Conservation (phyloP, 2,797 vertebrate species). For the Lates japonicus region DNA sequence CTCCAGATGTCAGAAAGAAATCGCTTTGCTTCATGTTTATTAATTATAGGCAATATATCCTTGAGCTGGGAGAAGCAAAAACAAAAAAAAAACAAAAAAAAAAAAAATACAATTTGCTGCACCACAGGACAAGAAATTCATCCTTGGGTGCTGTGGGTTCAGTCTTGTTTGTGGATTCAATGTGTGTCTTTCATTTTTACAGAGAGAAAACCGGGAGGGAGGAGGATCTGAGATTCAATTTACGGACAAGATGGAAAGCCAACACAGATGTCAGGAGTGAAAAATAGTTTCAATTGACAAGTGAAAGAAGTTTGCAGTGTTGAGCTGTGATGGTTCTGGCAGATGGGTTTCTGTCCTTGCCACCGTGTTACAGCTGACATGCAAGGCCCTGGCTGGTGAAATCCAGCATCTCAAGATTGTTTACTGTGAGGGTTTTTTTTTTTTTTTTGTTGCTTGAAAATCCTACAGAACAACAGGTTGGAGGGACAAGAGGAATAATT, state of each 20-base stretch:
- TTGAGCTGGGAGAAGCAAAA: constrained; percentile 26
- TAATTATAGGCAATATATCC: constrained; percentile 71
- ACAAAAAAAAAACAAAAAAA: too few relatives aligned
- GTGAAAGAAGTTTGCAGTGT: constrained; percentile 60
- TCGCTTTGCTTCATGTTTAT: constrained; percentile 71
- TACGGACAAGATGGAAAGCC: constrained; percentile 79
- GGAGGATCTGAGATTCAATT: constrained; percentile 81
- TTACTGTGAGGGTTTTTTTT: constrained; percentile 4
- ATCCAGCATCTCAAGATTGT: constrained; percentile 44
- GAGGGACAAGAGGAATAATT: constrained; percentile 65
- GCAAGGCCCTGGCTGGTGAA: constrained; percentile 30
- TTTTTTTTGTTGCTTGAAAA: constrained; percentile 8
- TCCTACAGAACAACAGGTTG: constrained; percentile 57
- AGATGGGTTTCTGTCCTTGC: constrained; percentile 60
- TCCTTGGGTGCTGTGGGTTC: constrained; percentile 54
- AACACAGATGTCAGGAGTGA: constrained; percentile 80
- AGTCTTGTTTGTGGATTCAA: constrained; percentile 75
- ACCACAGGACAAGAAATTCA: constrained; percentile 68
- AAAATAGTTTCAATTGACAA: constrained; percentile 75
- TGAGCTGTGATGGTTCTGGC: constrained; percentile 43
- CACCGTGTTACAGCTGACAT: constrained; percentile 35
- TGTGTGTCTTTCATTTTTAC: constrained; percentile 73
- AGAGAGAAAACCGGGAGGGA: constrained; percentile 49
- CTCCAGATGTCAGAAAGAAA: constrained; percentile 50
- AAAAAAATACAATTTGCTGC: constrained; percentile 74